phyloP scores from a whole-genome alignment of 1,140 invertebrate genomes.

The Limonius californicus region DNA sequence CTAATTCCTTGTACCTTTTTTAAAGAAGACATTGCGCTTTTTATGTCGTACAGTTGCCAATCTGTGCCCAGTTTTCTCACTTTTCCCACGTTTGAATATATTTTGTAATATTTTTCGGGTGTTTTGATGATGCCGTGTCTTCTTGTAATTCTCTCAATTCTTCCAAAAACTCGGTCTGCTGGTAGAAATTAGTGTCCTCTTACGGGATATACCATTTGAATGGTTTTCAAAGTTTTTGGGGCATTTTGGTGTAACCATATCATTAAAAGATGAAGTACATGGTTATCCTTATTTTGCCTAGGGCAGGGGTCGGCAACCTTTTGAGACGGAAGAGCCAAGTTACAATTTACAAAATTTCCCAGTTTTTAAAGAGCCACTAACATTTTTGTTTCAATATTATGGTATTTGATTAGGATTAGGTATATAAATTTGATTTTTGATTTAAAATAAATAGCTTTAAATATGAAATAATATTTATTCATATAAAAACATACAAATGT shows the following conservation, averaged over 20 bases:
- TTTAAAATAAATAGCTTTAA: too few species aligned
- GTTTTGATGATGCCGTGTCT: constrained; percentile 13
- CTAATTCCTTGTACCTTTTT: constrained; percentile 23
- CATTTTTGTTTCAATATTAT: too few species aligned
- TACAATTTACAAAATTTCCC: too few species aligned
- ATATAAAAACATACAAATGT: too few species aligned
- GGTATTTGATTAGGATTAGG: too few species aligned
- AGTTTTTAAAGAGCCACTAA: too few species aligned
- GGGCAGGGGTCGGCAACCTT: constrained; percentile 30
- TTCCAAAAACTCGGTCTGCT: constrained; percentile 37
- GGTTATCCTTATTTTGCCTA: constrained; percentile 33
- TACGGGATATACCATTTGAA: constrained; percentile 35
- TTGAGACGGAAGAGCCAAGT: too few species aligned
- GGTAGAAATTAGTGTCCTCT: constrained; percentile 39
- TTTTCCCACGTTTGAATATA: constrained; percentile 21
- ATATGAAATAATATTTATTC: too few species aligned
- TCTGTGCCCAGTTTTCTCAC: constrained; percentile 23
- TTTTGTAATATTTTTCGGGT: constrained; percentile 16
- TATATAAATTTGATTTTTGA: too few species aligned
- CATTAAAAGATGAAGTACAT: constrained; percentile 28
- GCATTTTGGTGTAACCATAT: constrained; percentile 29
- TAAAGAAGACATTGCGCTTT: background rate
- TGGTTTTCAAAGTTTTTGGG: constrained; percentile 26
- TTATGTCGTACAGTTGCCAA: constrained; percentile 21
- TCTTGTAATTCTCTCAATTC: constrained; percentile 35